Evolutionary conservation across 2,888 invertebrate genomes (phyloP).

Genomic region (Caenorhabditis macrosperma): DNA sequence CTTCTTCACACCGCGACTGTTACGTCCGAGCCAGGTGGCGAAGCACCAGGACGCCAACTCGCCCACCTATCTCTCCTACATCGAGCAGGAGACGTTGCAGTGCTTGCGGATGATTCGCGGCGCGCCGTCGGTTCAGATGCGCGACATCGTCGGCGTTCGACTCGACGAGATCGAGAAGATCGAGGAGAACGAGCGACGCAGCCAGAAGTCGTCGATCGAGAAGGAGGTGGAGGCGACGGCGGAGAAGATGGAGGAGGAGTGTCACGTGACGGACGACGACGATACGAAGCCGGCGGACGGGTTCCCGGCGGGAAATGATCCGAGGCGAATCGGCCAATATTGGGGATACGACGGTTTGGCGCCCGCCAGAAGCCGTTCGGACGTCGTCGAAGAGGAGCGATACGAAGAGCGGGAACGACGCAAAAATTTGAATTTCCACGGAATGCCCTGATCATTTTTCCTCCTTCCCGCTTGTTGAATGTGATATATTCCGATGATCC

Average conservation of each 20-base stretch:
- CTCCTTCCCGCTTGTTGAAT: too few relatives aligned
- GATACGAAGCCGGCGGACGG: not conserved
- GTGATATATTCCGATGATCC: too few relatives aligned
- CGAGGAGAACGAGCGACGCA: slow-evolving; percentile 26
- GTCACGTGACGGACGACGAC: slow-evolving; percentile 9
- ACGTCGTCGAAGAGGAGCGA: slow-evolving; percentile 25
- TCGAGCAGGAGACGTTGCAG: slow-evolving; percentile 29
- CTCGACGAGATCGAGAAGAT: slow-evolving; percentile 42
- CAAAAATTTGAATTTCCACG: slow-evolving; percentile 5
- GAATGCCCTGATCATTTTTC: slow-evolving; percentile 4
- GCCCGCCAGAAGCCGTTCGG: slow-evolving; percentile 30
- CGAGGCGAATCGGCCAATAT: slow-evolving; percentile 25
- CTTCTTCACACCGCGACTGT: slow-evolving; percentile 43
- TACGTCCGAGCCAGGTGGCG: not conserved
- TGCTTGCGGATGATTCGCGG: slow-evolving; percentile 82
- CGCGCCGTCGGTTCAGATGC: slow-evolving; percentile 93
- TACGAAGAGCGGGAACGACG: slow-evolving; percentile 7
- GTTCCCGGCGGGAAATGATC: slow-evolving; percentile 24
- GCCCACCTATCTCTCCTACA: not conserved
- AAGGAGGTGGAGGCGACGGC: slow-evolving; percentile 12
- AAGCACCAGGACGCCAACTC: slow-evolving; percentile 26
- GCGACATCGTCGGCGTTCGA: slow-evolving; percentile 80
- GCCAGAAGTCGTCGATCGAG: not conserved
- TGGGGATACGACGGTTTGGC: slow-evolving; percentile 27
- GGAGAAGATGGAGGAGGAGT: slow-evolving; percentile 39